Evolutionary conservation across 64 coral and sea anemone genomes (phyloP), one percentile per base, ranked within the genome.

Genomic region (Porites australiensis): DNA sequence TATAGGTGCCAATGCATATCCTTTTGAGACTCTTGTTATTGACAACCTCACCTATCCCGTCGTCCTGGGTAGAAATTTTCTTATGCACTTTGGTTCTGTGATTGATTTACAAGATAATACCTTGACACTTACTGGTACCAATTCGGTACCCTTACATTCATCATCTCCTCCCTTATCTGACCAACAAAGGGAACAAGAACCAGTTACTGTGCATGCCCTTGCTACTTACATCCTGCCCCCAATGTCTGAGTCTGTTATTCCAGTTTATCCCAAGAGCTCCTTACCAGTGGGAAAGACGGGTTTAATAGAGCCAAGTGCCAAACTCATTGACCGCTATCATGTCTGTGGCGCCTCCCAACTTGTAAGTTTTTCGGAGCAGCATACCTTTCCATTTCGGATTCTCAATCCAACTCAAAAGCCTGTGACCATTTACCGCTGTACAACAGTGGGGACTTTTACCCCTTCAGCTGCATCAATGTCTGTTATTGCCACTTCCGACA

Each of bases 321-420:
- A 47, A 13, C 3, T 87, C 0, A 50, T 43, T 8, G 50, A 13
- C 5, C 16, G 67, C 2, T 73, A 73, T 10, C 67, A 87, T 5
- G 67, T 87, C 21, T 54, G 68, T 54, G 90, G 90, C 3, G 23
- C 90, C 46, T 37, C 90, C 49, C 57, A 72, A 44, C 51, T 92
- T 0, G 79, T 71, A 2, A 57, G 21, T 55, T 3, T 79, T 2
- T 55, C n/a, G 4, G 62, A 70, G 14, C 13, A 52, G 4, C 48
- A 65, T 2, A 67, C 65, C 3, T 64, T 91, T 73, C 89, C 89
- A 72, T 91, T 91, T 54, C 77, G 77, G 2, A 22, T 91, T 67
- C 49, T 91, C 0, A 91, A 91, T 5, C 89, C 89, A 15, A 91
- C 89, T 16, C 52, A 82, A 8, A 37, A 50, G 52, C 89, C 89